These are phyloP conservation scores for Zygothrica quintamaculata DNA, from an alignment of 2,888 invertebrate genomes.

Conservation along the genomic window DNA sequence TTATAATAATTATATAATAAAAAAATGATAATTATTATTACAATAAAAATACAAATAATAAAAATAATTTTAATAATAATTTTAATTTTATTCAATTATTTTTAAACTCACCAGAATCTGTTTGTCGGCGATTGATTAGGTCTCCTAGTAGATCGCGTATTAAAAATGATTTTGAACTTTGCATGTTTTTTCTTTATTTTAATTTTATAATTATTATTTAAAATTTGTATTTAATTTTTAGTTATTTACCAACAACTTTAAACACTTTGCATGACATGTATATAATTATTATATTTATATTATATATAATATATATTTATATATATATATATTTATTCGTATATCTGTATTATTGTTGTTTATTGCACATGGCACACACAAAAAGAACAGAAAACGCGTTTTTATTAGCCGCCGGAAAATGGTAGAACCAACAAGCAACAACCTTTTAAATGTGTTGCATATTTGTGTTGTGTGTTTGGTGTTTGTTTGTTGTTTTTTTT, in stretches of 20 bases:
- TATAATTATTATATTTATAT: not conserved
- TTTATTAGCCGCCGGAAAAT: conserved; percentile 9
- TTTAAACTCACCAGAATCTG: conserved; percentile 85
- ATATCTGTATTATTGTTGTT: too few species aligned
- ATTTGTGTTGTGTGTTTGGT: conserved; percentile 3
- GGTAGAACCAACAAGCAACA: not conserved
- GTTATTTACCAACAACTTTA: not conserved
- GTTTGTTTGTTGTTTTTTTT: too few species aligned
- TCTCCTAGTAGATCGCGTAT: conserved; percentile 94
- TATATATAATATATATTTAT: not conserved
- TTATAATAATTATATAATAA: too few species aligned
- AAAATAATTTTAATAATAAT: not conserved
- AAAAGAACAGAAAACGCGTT: conserved; percentile 11
- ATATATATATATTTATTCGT: too few species aligned
- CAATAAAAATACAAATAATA: too few species aligned
- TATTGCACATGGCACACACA: conserved; percentile 16
- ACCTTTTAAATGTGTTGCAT: conserved; percentile 27
- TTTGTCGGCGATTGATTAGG: conserved; percentile 83
- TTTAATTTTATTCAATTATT: not conserved
- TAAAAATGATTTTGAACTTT: conserved; percentile 91
- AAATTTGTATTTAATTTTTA: not conserved
- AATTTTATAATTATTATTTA: not conserved
- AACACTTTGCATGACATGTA: too few species aligned
- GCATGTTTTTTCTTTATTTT: conserved; percentile 78
- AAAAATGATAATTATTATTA: too few species aligned